Conservation (phyloP, 92 coral and sea anemone species). For the Plumapathes pennacea region DNA sequence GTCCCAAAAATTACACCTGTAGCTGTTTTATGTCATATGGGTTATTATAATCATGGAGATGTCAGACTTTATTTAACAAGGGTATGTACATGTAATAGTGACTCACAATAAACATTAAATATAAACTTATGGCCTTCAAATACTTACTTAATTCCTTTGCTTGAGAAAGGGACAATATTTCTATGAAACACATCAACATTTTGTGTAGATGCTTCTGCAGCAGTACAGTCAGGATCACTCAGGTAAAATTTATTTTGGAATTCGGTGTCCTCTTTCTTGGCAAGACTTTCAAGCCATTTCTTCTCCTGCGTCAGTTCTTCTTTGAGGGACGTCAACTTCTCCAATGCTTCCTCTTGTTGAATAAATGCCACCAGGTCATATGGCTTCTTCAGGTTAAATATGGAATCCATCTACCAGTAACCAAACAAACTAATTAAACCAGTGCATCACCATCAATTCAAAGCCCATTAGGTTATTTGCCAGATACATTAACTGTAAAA, state of each 20-base stretch:
- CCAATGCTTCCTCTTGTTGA: conserved; percentile 59
- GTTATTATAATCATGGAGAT: too few relatives aligned
- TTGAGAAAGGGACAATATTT: conserved; percentile 64
- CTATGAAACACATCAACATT: conserved; percentile 67
- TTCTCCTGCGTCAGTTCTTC: conserved; percentile 53
- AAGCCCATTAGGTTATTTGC: too few relatives aligned
- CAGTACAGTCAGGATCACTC: conserved; percentile 66
- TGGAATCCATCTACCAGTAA: conserved; percentile 65
- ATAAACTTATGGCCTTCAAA: neutral
- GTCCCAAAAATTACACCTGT: too few relatives aligned
- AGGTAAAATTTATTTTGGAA: conserved; percentile 55
- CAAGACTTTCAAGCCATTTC: conserved; percentile 42
- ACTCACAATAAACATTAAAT: too few relatives aligned
- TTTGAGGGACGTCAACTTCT: conserved; percentile 35
- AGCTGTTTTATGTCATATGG: too few relatives aligned
- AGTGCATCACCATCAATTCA: too few relatives aligned
- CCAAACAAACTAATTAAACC: too few relatives aligned
- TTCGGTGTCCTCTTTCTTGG: conserved; percentile 32
- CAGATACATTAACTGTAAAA: too few relatives aligned
- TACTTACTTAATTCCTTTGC: conserved; percentile 81
- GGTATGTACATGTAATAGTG: too few relatives aligned
- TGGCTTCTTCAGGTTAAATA: conserved; percentile 79
- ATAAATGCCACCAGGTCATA: conserved; percentile 84
- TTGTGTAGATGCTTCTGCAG: conserved; percentile 45
- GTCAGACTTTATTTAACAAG: too few relatives aligned